Base-by-base conservation (phyloP, 2,113 vertebrate genomes). In the Myrmecobius fasciatus region DNA sequence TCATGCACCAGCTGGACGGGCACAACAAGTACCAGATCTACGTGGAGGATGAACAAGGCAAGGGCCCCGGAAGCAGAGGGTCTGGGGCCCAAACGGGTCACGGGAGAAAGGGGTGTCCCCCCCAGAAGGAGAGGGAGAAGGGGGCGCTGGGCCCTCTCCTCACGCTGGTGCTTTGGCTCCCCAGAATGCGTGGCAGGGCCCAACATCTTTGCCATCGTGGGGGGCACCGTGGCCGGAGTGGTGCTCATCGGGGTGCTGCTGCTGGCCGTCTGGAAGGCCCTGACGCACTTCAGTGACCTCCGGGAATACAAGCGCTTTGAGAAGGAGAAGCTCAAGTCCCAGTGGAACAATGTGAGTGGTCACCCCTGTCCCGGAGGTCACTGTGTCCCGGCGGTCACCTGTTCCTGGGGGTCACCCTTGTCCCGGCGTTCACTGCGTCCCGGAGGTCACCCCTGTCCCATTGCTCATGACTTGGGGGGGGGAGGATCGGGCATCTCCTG, bases 281-380 rank as follows among this genome's bases (percentile, higher is more conserved):
- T 99, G 9, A 98, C 99, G 1, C 98, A 99, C 97, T 91, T 99
- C 88, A 98, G 98, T 0, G 99, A 99, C 97, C 98, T 99, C 48
- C 99, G 99, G 83, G 99, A 99, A 92, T 99, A 98, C 97, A 98
- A 67, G 56, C 99, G 98, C 43, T 99, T 99, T 4, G 99, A 99
- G 98, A 99, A 99, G 96, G 99, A 99, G 97, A 99, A 98, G 96
- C 97, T 98, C 94, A 99, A 99, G 95, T 98, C 99, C 60, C 99
- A 99, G 95, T 99, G 99, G 99, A 99, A 99, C 0, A 98, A 99
- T 0, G 99, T 99, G 98, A 98, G 99, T 93, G 7, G 56, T 89
- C 10, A 89, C 0, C 0, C 46, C 48, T n/a, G n/a, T n/a, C n/a
- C n/a, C n/a, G n/a, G n/a, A n/a, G n/a, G n/a, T n/a, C n/a, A n/a